Evolutionary conservation across 2,888 invertebrate species (phyloP).

Genomic region (Dryococelus australis): DNA sequence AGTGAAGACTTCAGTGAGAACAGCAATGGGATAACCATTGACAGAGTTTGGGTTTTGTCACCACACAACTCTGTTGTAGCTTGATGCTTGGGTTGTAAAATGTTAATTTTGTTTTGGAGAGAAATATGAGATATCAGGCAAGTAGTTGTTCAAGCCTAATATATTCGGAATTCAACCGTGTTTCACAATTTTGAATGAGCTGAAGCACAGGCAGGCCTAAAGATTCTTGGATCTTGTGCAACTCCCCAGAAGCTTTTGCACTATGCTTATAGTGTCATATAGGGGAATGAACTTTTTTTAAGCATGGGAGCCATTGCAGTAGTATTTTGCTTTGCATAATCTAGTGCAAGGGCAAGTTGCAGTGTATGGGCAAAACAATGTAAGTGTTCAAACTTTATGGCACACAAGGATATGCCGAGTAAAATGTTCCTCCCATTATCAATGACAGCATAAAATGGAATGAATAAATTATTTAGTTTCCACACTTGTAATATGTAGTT

Average conservation of each 20-base stretch:
- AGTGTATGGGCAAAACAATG: neutral
- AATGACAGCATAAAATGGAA: neutral
- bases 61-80: too few relatives aligned
- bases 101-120: neutral
- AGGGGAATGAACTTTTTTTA: neutral
- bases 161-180: neutral
- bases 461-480: too few relatives aligned
- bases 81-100: neutral
- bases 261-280: neutral
- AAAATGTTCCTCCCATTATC: neutral
- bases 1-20: neutral
- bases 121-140: neutral
- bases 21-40: neutral
- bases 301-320: neutral
- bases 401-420: neutral
- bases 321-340: neutral
- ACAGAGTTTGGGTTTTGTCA: neutral
- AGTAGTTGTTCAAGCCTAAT: neutral
- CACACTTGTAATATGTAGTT: too few relatives aligned
- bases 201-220: neutral
- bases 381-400: neutral
- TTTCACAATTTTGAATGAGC: constrained; percentile 1
- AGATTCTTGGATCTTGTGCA: neutral
- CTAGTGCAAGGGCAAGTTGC: neutral
- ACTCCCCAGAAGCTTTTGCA: neutral